Evolutionary conservation across 1,140 invertebrate species (phyloP).

Genomic region (Nebria ingens): DNA sequence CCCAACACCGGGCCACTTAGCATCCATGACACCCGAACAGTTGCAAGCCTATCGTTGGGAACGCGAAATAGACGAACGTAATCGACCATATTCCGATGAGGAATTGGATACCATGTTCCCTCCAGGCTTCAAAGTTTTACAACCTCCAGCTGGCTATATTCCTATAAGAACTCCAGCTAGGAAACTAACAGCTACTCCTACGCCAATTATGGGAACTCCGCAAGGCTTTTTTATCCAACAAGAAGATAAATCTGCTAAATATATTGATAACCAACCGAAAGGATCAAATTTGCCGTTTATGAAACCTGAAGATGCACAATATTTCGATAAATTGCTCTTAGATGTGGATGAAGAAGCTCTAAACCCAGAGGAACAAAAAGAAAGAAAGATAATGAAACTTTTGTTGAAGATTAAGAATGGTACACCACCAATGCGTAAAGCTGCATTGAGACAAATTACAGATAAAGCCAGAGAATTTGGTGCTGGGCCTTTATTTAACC

Average conservation of each 20-base stretch:
- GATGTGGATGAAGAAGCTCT: conserved; percentile 96
- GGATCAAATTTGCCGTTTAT: conserved; percentile 89
- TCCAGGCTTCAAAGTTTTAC: conserved; percentile 93
- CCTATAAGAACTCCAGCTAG: conserved; percentile 95
- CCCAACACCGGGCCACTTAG: conserved; percentile 87
- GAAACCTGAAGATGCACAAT: conserved; percentile 99
- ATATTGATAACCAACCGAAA: conserved; percentile 95
- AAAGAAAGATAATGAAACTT: conserved; percentile 98
- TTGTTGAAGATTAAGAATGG: conserved; percentile 99
- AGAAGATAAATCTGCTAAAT: conserved; percentile 74
- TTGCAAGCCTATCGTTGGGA: conserved; percentile 98
- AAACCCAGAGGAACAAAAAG: conserved; percentile 94
- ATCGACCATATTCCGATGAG: conserved; percentile 91
- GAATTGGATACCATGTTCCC: conserved; percentile 97
- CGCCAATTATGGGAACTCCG: conserved; percentile 86
- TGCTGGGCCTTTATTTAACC: conserved; percentile 96
- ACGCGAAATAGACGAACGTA: conserved; percentile 96
- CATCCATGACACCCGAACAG: conserved; percentile 98
- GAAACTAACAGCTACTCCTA: conserved; percentile 95
- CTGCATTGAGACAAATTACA: conserved; percentile 93
- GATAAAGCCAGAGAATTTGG: conserved; percentile 98
- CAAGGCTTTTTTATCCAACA: conserved; percentile 94
- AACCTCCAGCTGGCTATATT: conserved; percentile 90
- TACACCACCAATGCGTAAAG: conserved; percentile 98
- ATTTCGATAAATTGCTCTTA: conserved; percentile 96